These are phyloP conservation scores for Alca torda DNA, from an alignment of 2,797 vertebrate genomes.

Conservation along the genomic window DNA sequence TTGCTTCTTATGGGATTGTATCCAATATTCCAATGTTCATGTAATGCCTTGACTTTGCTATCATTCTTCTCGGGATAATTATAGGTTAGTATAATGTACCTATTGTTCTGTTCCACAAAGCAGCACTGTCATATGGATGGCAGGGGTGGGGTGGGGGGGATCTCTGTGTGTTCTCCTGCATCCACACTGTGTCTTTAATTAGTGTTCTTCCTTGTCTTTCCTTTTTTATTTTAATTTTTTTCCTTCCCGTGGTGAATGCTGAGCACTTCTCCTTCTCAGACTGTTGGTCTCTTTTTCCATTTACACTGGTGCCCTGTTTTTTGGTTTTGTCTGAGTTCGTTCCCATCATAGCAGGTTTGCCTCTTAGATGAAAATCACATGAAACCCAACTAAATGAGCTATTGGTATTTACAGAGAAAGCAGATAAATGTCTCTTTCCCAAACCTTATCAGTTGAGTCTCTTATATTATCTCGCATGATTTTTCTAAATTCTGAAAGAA, in stretches of 20 bases:
- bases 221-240: neutral
- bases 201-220: conserved; percentile 34
- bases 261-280: neutral
- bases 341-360: conserved; percentile 2
- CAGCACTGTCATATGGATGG: conserved; percentile 63
- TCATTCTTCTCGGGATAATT: conserved; percentile 76
- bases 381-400: neutral
- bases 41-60: conserved; percentile 74
- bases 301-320: neutral
- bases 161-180: conserved; percentile 60
- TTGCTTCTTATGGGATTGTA: conserved; percentile 65
- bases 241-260: neutral
- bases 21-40: conserved; percentile 69
- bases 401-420: neutral
- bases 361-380: neutral
- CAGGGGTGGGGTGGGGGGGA: conserved; percentile 36
- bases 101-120: conserved; percentile 79
- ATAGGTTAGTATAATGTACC: conserved; percentile 78
- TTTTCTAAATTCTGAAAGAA: neutral
- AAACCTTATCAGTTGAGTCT: neutral
- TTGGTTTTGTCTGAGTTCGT: neutral
- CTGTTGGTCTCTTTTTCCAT: neutral
- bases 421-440: neutral
- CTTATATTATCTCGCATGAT: neutral
- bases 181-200: conserved; percentile 48